Conservation (phyloP, 1,140 invertebrate genomes). For the Batillaria attramentaria region DNA sequence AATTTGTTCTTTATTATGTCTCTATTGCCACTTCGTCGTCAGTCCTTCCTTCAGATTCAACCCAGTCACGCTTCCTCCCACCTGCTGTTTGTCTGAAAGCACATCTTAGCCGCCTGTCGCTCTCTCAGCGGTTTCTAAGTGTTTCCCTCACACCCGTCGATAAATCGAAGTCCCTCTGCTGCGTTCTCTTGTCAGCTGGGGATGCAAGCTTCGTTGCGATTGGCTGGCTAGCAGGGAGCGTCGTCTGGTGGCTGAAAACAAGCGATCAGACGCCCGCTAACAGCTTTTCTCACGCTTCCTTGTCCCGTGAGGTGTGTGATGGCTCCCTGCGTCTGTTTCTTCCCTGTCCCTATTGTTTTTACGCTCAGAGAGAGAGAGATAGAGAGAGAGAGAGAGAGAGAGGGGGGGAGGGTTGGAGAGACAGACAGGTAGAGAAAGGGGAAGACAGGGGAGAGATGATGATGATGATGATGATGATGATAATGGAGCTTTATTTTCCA, state of each 20-base stretch:
- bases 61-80: background rate
- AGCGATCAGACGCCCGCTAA: background rate
- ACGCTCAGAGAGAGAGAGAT: no score
- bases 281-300: slow-evolving; percentile 1
- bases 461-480: no score
- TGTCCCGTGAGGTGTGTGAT: no score
- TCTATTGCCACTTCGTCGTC: background rate
- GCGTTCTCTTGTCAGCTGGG: no score
- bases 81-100: background rate
- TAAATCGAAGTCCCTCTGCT: background rate
- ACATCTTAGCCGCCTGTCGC: background rate
- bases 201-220: slow-evolving; percentile 12
- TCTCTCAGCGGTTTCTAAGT: no score
- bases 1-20: no score
- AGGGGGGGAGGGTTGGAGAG: background rate
- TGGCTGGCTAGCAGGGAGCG: background rate
- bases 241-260: background rate
- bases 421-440: background rate
- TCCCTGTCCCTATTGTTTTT: no score
- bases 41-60: background rate
- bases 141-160: slow-evolving; percentile 1
- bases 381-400: no score
- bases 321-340: no score
- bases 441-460: background rate
- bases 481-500: no score